phyloP scores from a whole-genome alignment of 1,140 invertebrate genomes.

The Ganaspis sp. region DNA sequence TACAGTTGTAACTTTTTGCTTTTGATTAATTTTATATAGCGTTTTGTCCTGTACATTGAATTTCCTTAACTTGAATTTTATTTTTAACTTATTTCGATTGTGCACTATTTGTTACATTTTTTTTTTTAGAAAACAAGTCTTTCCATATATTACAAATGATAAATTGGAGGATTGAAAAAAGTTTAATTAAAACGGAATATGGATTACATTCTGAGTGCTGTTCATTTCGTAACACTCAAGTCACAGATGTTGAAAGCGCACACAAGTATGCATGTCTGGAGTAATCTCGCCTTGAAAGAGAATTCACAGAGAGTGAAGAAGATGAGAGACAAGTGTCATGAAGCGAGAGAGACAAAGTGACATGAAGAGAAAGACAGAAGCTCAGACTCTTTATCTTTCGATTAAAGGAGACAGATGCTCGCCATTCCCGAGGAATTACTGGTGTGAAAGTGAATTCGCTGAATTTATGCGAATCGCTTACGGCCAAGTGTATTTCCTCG shows the following conservation, averaged over 20 bases:
- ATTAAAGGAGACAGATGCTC: constrained; percentile 23
- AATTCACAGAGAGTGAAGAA: neutral
- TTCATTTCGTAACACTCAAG: neutral
- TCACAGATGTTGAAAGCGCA: constrained; percentile 4
- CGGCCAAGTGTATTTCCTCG: constrained; percentile 10
- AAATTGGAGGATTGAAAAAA: too few species aligned
- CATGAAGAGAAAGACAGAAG: neutral
- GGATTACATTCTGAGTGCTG: neutral
- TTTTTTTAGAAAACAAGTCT: too few species aligned
- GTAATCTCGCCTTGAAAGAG: constrained; percentile 13
- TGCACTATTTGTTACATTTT: too few species aligned
- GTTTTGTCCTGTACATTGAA: too few species aligned
- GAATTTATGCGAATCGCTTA: constrained; percentile 21
- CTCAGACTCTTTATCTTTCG: constrained; percentile 9
- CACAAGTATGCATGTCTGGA: neutral
- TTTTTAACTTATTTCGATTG: too few species aligned
- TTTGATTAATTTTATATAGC: too few species aligned
- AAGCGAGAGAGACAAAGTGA: neutral
- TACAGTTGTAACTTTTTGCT: too few species aligned
- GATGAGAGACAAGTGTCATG: constrained; percentile 15
- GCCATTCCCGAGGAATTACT: neutral
- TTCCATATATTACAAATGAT: neutral
- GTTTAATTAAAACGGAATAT: too few species aligned
- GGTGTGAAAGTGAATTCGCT: constrained; percentile 3
- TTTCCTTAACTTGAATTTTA: too few species aligned